Evolutionary conservation across 2,797 vertebrate species (phyloP).

Genomic region (Urosaurus nigricauda): DNA sequence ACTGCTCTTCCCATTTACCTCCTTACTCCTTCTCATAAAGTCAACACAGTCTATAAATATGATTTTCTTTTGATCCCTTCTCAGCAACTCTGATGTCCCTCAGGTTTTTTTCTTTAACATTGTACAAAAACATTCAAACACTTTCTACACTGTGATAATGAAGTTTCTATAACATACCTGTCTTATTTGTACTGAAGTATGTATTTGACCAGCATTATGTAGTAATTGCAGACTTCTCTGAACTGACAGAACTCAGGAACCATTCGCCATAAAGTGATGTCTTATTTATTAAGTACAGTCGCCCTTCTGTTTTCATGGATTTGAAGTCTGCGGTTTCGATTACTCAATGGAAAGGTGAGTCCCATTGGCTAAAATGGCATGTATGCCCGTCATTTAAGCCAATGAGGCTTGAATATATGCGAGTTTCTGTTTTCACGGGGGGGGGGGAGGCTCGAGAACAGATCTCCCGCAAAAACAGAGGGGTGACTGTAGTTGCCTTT

Average conservation of each 20-base stretch:
- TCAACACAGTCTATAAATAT: neutral
- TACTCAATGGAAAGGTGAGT: too few relatives aligned
- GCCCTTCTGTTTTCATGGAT: too few relatives aligned
- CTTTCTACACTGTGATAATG: neutral
- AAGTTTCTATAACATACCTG: neutral
- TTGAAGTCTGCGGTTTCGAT: too few relatives aligned
- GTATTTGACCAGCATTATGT: neutral
- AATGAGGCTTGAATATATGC: too few relatives aligned
- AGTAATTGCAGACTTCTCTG: neutral
- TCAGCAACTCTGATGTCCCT: neutral
- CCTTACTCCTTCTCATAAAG: neutral
- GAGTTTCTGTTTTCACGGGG: too few relatives aligned
- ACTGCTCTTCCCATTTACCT: neutral
- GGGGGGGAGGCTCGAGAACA: too few relatives aligned
- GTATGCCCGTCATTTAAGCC: too few relatives aligned
- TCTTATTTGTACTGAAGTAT: too few relatives aligned
- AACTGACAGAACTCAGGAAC: neutral
- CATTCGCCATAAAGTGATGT: neutral
- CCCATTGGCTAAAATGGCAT: too few relatives aligned
- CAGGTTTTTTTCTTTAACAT: too few relatives aligned
- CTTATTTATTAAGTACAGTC: neutral
- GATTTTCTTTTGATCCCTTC: neutral
- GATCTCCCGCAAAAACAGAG: too few relatives aligned
- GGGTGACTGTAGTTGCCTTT: neutral
- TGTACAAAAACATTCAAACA: too few relatives aligned